These are phyloP conservation scores for Gobio gobio DNA, from an alignment of 2,113 vertebrate species.

Conservation along the genomic window DNA sequence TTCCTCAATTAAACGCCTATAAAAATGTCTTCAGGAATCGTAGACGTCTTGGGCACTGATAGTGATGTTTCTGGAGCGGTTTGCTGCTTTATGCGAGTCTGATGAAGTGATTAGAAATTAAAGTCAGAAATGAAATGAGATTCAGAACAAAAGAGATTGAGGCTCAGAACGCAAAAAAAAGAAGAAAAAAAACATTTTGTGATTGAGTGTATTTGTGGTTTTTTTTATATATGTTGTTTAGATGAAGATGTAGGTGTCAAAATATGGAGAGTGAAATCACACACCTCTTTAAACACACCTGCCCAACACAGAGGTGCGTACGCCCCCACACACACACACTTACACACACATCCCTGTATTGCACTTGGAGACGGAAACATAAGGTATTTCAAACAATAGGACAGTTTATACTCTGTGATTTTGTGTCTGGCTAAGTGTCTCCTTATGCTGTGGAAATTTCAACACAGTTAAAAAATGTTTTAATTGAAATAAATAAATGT, in stretches of 20 bases:
- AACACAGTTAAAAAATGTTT: neutral
- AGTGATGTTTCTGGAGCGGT: neutral
- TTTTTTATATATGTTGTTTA: constrained; percentile 49
- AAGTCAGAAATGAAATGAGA: neutral
- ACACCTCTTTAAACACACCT: constrained; percentile 64
- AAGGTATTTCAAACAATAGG: constrained; percentile 50
- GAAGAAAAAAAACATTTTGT: too few relatives aligned
- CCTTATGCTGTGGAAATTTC: neutral
- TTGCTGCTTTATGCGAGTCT: neutral
- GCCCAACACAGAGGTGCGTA: constrained; percentile 41
- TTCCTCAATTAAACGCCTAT: neutral
- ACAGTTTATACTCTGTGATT: constrained; percentile 43
- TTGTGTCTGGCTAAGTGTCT: neutral
- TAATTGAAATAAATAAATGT: neutral
- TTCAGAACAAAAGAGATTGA: constrained; percentile 17
- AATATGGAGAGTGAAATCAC: constrained; percentile 66
- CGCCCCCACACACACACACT: constrained; percentile 52
- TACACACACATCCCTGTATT: constrained; percentile 14
- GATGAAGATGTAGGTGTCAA: constrained; percentile 58
- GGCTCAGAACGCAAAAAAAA: neutral
- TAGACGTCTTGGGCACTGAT: neutral
- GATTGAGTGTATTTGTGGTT: too few relatives aligned
- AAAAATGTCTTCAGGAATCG: neutral
- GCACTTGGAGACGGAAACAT: constrained; percentile 26
- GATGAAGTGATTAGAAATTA: neutral